Conservation (phyloP, 2,113 vertebrate genomes). For the Cettia cetti region DNA sequence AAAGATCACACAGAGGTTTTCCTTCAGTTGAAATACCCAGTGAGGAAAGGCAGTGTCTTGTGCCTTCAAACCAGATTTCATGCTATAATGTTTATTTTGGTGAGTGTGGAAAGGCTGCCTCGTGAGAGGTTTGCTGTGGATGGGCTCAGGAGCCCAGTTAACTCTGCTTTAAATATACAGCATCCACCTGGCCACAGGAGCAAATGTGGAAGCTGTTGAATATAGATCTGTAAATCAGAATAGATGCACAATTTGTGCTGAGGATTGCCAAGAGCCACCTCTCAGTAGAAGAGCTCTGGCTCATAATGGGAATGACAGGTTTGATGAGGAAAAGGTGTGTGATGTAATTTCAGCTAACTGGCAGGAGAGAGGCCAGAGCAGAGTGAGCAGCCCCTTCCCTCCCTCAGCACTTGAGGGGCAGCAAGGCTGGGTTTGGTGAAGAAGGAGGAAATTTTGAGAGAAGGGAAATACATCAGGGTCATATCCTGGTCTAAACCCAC, state of each 20-base stretch:
- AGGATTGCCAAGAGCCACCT: background rate
- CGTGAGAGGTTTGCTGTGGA: background rate
- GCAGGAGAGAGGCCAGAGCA: background rate
- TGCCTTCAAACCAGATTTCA: background rate
- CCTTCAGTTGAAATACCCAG: background rate
- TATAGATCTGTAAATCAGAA: background rate
- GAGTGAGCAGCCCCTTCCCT: background rate
- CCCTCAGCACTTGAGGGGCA: accelerated
- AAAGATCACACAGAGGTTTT: background rate
- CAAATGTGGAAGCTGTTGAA: background rate
- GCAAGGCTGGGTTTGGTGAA: background rate
- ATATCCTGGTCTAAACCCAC: background rate
- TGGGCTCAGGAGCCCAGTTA: background rate
- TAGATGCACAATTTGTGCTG: background rate
- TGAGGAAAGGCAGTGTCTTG: background rate
- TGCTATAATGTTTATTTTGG: background rate
- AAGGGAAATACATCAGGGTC: accelerated
- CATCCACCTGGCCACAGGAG: background rate
- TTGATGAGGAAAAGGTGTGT: background rate
- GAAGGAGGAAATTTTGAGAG: background rate
- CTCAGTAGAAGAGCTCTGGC: background rate
- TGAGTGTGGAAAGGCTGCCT: background rate
- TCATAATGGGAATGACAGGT: background rate
- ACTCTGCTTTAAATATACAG: background rate
- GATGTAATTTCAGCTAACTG: background rate